Conservation (phyloP, 37 sponge, comb jelly and placozoan genomes). For the Dysidea cf. avara region DNA sequence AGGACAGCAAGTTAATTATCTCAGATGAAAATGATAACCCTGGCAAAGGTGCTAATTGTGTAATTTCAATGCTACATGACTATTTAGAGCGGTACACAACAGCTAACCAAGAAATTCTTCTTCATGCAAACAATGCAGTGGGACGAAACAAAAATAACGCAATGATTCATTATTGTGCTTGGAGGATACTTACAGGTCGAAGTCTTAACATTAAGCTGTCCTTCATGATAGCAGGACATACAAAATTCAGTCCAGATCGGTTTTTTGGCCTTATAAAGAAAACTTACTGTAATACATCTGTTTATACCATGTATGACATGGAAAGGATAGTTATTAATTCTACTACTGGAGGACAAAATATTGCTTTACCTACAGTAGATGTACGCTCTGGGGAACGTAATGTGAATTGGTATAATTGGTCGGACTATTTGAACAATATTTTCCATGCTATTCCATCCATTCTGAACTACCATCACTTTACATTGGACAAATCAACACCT, state of each 20-base stretch:
- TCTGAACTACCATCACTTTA: conserved; percentile 15
- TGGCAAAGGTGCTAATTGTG: conserved; percentile 46
- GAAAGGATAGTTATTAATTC: background rate
- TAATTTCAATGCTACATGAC: conserved; percentile 42
- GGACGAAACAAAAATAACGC: conserved; percentile 56
- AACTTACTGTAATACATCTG: conserved; percentile 1
- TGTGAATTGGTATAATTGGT: conserved; percentile 21
- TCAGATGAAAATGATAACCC: conserved; percentile 20
- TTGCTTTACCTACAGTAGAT: background rate
- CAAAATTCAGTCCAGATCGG: conserved; percentile 49
- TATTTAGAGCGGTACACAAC: background rate
- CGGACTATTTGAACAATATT: background rate
- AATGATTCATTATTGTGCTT: conserved; percentile 31
- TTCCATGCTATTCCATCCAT: conserved; percentile 8
- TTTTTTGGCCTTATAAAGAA: conserved; percentile 44
- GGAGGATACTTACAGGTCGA: conserved; percentile 25
- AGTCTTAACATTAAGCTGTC: background rate
- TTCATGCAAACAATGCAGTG: conserved; percentile 46
- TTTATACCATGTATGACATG: background rate
- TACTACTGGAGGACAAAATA: background rate
- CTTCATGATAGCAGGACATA: conserved; percentile 55
- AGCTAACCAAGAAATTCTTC: conserved; percentile 8
- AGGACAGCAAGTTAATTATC: conserved; percentile 20
- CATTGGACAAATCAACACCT: background rate
- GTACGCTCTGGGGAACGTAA: no score